These are phyloP conservation scores for Eupithecia centaureata DNA, from an alignment of 2,888 invertebrate species.

Conservation along the genomic window DNA sequence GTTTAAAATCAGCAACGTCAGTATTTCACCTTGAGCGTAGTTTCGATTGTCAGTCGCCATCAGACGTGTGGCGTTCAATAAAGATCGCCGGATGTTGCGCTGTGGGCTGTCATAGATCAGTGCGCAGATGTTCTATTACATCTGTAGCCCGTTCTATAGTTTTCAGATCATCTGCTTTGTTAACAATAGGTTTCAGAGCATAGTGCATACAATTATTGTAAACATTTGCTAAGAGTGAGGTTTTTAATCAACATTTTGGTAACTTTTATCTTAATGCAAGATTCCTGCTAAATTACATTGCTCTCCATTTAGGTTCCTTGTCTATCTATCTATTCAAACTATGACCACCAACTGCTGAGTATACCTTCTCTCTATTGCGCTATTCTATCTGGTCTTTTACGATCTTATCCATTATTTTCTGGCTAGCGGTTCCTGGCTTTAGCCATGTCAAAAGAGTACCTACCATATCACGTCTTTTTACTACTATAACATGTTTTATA, in stretches of 20 bases:
- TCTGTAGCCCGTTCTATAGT: constrained; percentile 21
- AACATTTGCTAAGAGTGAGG: not conserved
- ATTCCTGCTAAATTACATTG: too few species aligned
- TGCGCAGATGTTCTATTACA: constrained; percentile 36
- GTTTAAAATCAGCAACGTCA: constrained; percentile 46
- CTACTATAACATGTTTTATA: not conserved
- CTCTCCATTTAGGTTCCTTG: too few species aligned
- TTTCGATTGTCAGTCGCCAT: constrained; percentile 49
- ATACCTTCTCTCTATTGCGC: not conserved
- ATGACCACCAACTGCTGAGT: not conserved
- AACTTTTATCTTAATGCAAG: not conserved
- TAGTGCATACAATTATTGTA: not conserved
- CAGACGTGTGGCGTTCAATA: constrained; percentile 60
- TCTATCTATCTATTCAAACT: too few species aligned
- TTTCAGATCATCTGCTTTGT: constrained; percentile 4
- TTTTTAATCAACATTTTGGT: not conserved
- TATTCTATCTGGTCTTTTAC: not conserved
- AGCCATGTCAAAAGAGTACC: not conserved
- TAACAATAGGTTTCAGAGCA: not conserved
- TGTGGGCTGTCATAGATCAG: constrained; percentile 61
- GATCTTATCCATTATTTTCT: not conserved
- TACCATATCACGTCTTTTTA: not conserved
- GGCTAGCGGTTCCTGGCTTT: not conserved
- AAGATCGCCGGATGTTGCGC: constrained; percentile 69
- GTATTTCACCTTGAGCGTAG: constrained; percentile 58